These are phyloP conservation scores for Crenuchus spilurus DNA, from an alignment of 2,797 vertebrate genomes.

Conservation along the genomic window DNA sequence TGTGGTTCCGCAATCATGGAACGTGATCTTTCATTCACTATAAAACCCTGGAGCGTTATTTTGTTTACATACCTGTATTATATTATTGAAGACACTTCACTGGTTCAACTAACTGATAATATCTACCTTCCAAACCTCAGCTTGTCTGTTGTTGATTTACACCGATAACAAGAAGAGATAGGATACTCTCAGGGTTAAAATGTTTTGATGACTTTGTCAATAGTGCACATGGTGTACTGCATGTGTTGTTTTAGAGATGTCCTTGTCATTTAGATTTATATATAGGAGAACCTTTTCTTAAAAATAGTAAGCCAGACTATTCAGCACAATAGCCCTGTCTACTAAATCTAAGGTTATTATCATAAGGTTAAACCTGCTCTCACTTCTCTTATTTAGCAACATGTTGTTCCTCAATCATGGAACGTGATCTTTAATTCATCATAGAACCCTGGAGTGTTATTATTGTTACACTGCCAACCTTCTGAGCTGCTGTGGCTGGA, in stretches of 20 bases:
- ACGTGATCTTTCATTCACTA: background rate
- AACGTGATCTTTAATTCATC: background rate
- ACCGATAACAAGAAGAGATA: too few species aligned
- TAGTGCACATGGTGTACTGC: too few species aligned
- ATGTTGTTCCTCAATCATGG: background rate
- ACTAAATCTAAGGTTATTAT: background rate
- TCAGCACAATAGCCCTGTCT: background rate
- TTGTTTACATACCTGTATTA: too few species aligned
- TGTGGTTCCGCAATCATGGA: background rate
- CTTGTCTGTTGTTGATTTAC: too few species aligned
- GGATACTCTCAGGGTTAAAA: too few species aligned
- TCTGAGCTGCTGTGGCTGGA: background rate
- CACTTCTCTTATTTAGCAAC: conserved; percentile 13
- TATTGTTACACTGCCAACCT: background rate
- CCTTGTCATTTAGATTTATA: too few species aligned
- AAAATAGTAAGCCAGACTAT: background rate
- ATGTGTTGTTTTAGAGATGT: too few species aligned
- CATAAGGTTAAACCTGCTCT: background rate
- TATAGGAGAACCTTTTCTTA: too few species aligned
- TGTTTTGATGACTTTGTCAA: too few species aligned
- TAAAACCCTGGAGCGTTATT: background rate
- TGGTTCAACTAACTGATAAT: too few species aligned
- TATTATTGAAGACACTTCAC: too few species aligned
- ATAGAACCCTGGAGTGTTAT: background rate
- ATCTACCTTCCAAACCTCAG: too few species aligned